Percentiles rank a stretch among this genome's conserved stretches.
These are phyloP conservation scores for Lycaon pictus DNA, from an alignment of 2,113 vertebrate species.

Conservation along the genomic window DNA sequence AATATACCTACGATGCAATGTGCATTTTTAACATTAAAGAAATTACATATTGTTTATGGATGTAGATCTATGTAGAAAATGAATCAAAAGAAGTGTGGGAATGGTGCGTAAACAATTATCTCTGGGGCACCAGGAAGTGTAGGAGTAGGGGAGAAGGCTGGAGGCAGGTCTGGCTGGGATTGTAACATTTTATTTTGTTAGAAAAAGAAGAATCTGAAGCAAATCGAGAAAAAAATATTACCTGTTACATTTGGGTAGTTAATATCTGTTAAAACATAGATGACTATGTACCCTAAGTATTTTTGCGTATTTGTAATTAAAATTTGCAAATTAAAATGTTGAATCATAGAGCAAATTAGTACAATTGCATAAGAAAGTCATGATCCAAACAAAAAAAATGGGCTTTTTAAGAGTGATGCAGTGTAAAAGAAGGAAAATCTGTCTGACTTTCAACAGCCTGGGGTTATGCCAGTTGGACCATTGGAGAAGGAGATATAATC, in stretches of 20 bases:
- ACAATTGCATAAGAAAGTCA: conserved; percentile 20
- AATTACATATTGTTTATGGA: neutral
- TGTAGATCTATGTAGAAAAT: neutral
- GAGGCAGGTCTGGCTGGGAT: neutral
- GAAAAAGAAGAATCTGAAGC: conserved; percentile 27
- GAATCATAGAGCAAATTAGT: neutral
- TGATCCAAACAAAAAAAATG: neutral
- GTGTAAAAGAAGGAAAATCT: neutral
- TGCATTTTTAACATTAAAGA: conserved; percentile 8
- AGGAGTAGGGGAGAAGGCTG: neutral
- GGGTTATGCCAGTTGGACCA: neutral
- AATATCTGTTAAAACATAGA: neutral
- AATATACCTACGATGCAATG: neutral
- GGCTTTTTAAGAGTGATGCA: neutral
- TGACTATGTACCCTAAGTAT: neutral
- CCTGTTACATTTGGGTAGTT: neutral
- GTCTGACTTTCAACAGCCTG: neutral
- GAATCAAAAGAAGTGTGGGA: neutral
- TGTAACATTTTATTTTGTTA: neutral
- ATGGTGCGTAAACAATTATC: neutral
- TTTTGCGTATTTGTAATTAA: conserved; percentile 48
- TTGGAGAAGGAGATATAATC: neutral
- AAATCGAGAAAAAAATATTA: conserved; percentile 39
- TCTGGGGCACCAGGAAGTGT: neutral
- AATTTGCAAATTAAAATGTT: conserved; percentile 35